Conservation (phyloP, 2,113 vertebrate species). For the Puma concolor region DNA sequence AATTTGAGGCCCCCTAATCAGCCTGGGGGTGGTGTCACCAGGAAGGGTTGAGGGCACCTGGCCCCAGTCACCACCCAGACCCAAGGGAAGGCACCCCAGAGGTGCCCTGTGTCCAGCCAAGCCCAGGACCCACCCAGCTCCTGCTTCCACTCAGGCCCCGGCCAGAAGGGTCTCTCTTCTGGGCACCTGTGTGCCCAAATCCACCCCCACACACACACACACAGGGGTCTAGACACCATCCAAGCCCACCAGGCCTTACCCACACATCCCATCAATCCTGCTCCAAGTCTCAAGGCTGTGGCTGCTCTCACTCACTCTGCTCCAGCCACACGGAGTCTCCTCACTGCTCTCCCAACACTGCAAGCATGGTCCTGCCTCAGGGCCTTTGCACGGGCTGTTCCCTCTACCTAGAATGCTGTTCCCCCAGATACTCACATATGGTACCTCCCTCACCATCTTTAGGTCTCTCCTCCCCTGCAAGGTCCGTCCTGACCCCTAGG, state of each 20-base stretch:
- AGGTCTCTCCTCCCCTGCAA: background rate
- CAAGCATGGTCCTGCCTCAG: background rate
- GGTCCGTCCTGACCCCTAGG: background rate
- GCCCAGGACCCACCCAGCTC: background rate
- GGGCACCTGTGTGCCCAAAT: background rate
- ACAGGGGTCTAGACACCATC: no score
- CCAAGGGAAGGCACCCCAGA: background rate
- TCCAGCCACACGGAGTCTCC: background rate
- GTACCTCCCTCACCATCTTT: background rate
- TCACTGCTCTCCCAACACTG: background rate
- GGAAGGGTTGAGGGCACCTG: background rate
- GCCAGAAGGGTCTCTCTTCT: background rate
- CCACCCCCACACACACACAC: no score
- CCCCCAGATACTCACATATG: background rate
- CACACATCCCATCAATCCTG: background rate
- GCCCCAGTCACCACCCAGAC: background rate
- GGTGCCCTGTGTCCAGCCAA: background rate
- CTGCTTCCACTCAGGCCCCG: no score
- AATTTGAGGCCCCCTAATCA: background rate
- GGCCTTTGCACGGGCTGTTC: background rate
- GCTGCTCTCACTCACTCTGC: background rate
- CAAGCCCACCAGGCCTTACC: background rate
- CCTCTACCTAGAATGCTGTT: background rate
- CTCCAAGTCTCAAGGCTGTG: background rate
- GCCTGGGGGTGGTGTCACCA: background rate